Base-by-base conservation (phyloP, 1,140 invertebrate species). In the Brachionus rubens region DNA sequence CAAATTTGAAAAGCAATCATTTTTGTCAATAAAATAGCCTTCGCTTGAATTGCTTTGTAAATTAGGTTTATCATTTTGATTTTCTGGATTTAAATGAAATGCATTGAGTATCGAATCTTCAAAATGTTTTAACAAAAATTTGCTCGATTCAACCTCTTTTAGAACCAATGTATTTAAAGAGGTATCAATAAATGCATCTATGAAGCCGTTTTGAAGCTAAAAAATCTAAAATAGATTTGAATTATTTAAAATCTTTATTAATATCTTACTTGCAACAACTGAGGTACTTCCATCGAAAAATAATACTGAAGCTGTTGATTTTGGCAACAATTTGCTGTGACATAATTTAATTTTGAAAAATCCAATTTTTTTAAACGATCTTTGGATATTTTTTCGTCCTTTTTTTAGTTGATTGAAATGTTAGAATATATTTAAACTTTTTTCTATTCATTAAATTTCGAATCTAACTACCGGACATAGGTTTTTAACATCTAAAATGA, bases 241-340 rank as follows among this genome's bases (percentile, higher is more conserved):
- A 72, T 12, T 28, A 28, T 21, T 48, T 3, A 24, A 70, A 6
- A 14, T 14, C 14, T 46, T 19, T 26, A 40, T 4, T 21, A 12
- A 7, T 41, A 6, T 14, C 19, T 72, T 72, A 72, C 68, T 16
- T 72, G 21, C 36, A 72, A 40, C 19, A 72, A 30, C 16, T 72
- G 46, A 24, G 68, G 68, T 21, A 72, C 33, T 72, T 72, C 46
- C 68, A 72, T 72, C 10, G 68, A 72, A 54, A 50, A 72, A 33
- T 72, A 72, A 50, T 72, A 72, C 30, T 72, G 68, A 36, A 72
- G 24, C 41, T 72, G 68, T 30, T 72, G 68, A 50, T 72, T 72
- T 48, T 50, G 43, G 24, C 68, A 72, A 14, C 14, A 54, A 30
- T 72, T 72, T 54, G 68, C 50, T 3, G 68, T 72, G 2, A 72